phyloP scores from a whole-genome alignment of 2,797 vertebrate genomes.

The Chelidonichthys spinosus region DNA sequence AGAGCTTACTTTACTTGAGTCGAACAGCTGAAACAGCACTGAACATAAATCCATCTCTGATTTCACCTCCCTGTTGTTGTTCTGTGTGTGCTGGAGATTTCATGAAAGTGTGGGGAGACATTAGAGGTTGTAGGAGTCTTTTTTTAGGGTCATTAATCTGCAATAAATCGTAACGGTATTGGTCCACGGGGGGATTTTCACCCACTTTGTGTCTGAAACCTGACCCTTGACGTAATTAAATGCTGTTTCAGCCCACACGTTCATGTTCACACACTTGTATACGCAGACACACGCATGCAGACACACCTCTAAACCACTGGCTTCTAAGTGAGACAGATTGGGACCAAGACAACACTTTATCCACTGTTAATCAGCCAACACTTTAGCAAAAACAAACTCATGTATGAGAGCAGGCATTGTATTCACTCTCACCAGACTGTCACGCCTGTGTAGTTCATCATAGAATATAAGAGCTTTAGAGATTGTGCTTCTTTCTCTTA shows the following conservation, averaged over 20 bases:
- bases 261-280: neutral
- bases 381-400: slow-evolving; percentile 47
- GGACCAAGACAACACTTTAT: slow-evolving; percentile 65
- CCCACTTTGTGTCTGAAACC: slow-evolving; percentile 23
- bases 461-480: slow-evolving; percentile 23
- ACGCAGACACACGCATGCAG: neutral
- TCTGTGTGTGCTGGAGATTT: slow-evolving; percentile 60
- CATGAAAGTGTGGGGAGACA: slow-evolving; percentile 19
- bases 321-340: slow-evolving; percentile 57
- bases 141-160: slow-evolving; percentile 49
- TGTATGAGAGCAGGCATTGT: slow-evolving; percentile 56
- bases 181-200: slow-evolving; percentile 27
- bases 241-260: slow-evolving; percentile 29
- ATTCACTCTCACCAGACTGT: slow-evolving; percentile 20
- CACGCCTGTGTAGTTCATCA: slow-evolving; percentile 28
- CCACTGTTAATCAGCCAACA: slow-evolving; percentile 40
- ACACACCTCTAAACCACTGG: neutral
- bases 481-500: slow-evolving; percentile 8
- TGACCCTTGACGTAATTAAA: slow-evolving; percentile 37
- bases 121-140: slow-evolving; percentile 17
- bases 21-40: slow-evolving; percentile 62
- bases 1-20: slow-evolving; percentile 43
- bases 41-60: slow-evolving; percentile 56
- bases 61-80: slow-evolving; percentile 51
- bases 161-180: slow-evolving; percentile 48